Evolutionary conservation across 2,797 vertebrate genomes (phyloP), one percentile per base, ranked within the genome.

Genomic region (Menidia menidia): DNA sequence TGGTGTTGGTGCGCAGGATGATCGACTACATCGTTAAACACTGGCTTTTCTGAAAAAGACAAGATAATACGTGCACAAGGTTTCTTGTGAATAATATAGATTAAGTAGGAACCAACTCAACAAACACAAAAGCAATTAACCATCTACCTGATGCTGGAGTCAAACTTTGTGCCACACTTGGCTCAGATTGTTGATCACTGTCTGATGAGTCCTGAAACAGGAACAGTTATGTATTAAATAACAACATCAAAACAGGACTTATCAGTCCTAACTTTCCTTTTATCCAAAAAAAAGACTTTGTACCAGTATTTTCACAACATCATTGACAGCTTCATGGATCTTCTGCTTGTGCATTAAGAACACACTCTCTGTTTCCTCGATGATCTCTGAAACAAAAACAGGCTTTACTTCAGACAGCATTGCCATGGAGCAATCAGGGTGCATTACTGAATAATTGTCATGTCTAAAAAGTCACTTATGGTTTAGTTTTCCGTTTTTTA

Each of bases 241-340:
- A 31, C 7, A 65, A 45, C 1, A 30, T 32, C 7, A 12, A 10
- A 14, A 50, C 13, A 19, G 41, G 8, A 14, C 14, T 66, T 31
- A 11, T 47, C 0, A 18, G 8, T 10, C 3, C 12, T 8, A 14
- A 42, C 31, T 52, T 31, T 62, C 0, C 63, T 44, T n/a, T 41
- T 50, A 25, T 25, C 25, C 0, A 43, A 0, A 51, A 41, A 68
- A 6, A 0, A 51, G 9, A 0, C 2, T 31, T 45, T 41, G 1
- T 89, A 92, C 92, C 90, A 92, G 63, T 67, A 1, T 60, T 64
- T 9, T n/a, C 41, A 77, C 33, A 2, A 91, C 84, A 6, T 68
- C 0, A 35, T 6, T 0, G 16, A 93, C 79, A 0, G 75, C 86
- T 1, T 16, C 41, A 19, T 0, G 19, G 43, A 94, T 77, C 30